Base-by-base conservation (phyloP, 2,113 vertebrate genomes). In the Neotoma lepida region DNA sequence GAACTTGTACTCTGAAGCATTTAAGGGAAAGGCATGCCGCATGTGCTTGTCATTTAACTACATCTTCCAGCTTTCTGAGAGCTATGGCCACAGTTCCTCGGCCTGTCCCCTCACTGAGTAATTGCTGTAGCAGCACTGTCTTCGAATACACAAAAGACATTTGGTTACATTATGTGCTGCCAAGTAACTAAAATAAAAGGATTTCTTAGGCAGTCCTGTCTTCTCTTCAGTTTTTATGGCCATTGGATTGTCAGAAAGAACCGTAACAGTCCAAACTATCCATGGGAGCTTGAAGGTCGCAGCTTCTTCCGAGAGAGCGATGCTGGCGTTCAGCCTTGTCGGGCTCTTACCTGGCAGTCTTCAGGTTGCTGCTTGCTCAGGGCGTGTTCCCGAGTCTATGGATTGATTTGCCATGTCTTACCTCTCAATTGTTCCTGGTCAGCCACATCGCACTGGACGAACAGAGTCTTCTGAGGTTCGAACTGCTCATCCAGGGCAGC, bases 381-480 rank as follows among this genome's bases (percentile, higher is more conserved):
- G 81, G 64, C 64, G 1, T 10, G 92, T 46, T 2, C 28, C 44
- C 0, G 35, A 4, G 35, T 15, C 0, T 44, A 54, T 56, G 4
- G 78, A 61, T 4, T 5, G 28, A 93, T 54, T 35, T 20, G 58
- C 26, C n/a, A 13, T 9, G 44, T 56, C 94, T 98, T 98, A 99
- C 99, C 99, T 99, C 96, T 98, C 80, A 99, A 98, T 41, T 98
- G 98, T 35, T 98, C 98, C 94, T 96, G 98, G 0, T 99, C 97
- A 35, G 99, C 98, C 92, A 99, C 99, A 91, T 99, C 99, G 76
- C 99, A 99, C 81, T 98, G 98, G 74, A 99, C 97, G 95, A 99
- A 99, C 0, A 98, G 87, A 20, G 98, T 99, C 95, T 98, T 98
- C 82, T 98, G 98, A 30, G 98, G 98, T 86, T 99, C 99, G n/a